These are phyloP conservation scores for Tympanuchus pallidicinctus DNA, from an alignment of 2,113 vertebrate species.

Conservation along the genomic window DNA sequence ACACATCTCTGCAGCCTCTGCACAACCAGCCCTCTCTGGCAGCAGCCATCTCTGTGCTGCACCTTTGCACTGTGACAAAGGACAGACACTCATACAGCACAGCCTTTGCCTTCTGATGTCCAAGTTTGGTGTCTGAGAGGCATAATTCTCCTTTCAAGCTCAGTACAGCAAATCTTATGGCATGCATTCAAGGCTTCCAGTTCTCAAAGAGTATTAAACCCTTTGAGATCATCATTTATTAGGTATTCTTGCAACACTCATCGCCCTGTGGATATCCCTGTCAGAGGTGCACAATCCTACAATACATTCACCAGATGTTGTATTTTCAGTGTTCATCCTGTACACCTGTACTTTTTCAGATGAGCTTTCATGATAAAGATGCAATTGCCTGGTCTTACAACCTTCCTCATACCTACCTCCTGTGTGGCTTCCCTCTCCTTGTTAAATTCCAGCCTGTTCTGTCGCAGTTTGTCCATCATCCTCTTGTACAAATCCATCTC, in stretches of 20 bases:
- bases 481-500: conserved; percentile 96
- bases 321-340: not conserved
- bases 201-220: not conserved
- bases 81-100: not conserved
- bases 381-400: accelerated
- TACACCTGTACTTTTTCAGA: not conserved
- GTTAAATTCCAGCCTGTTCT: conserved; percentile 91
- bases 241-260: not conserved
- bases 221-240: not conserved
- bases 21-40: not conserved
- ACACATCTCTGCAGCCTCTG: not conserved
- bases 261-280: not conserved
- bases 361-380: not conserved
- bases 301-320: not conserved
- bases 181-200: not conserved
- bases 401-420: conserved; percentile 82
- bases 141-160: not conserved
- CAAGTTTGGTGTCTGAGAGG: not conserved
- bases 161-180: not conserved
- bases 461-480: conserved; percentile 96
- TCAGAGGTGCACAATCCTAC: not conserved
- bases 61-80: not conserved
- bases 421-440: conserved; percentile 93
- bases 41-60: not conserved
- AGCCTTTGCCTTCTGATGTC: not conserved